Conservation (phyloP, 2,888 invertebrate genomes). For the Anticlea derivata region DNA sequence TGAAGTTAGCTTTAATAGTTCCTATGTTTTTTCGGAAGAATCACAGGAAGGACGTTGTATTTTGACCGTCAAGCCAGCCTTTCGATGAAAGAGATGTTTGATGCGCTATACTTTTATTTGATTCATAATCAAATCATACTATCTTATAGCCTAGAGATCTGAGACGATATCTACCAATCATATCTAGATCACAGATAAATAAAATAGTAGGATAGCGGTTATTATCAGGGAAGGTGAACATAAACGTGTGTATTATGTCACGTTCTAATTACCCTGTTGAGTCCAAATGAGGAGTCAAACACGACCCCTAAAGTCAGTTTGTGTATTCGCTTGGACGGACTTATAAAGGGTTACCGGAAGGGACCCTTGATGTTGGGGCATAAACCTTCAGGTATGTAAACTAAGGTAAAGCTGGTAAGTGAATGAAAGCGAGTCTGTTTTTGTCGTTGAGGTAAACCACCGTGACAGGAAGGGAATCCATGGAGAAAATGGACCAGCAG, state of each 20-base stretch:
- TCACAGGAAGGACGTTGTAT: no score
- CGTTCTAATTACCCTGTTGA: conserved; percentile 54
- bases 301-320: conserved; percentile 44
- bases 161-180: no score
- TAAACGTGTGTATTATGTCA: conserved; percentile 8
- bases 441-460: conserved; percentile 27
- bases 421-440: conserved; percentile 26
- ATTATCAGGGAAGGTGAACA: no score
- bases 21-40: no score
- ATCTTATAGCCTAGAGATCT: no score
- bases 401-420: conserved; percentile 27
- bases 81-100: no score
- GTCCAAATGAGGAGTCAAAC: conserved; percentile 63
- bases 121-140: no score
- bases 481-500: not conserved
- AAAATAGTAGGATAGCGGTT: no score
- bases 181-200: no score
- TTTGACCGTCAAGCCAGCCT: no score
- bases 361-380: conserved; percentile 31
- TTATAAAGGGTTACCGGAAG: conserved; percentile 48
- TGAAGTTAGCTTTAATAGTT: no score
- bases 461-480: not conserved
- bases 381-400: conserved; percentile 37
- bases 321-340: conserved; percentile 53
- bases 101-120: no score